These are phyloP conservation scores for Kryptolebias marmoratus DNA, from an alignment of 2,113 vertebrate genomes.

Conservation along the genomic window DNA sequence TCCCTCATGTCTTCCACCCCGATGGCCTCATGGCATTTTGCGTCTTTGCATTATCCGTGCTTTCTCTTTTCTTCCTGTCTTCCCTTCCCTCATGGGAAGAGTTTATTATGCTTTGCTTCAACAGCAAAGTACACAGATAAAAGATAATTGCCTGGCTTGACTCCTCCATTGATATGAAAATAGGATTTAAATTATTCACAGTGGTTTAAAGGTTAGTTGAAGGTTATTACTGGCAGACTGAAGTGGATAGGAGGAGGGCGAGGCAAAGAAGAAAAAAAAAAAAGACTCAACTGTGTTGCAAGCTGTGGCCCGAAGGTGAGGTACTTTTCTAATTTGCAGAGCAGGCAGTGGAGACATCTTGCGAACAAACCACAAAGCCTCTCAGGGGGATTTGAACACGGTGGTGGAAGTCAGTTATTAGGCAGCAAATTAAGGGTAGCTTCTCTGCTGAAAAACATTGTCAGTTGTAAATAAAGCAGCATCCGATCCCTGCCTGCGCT, in stretches of 20 bases:
- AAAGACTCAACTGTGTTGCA: conserved; percentile 70
- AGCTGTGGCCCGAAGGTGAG: conserved; percentile 82
- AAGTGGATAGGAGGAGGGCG: conserved; percentile 68
- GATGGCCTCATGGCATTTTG: conserved; percentile 39
- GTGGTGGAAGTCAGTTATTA: conserved; percentile 92
- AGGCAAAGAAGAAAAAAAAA: conserved; percentile 5
- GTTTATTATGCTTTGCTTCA: conserved; percentile 91
- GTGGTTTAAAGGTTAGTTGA: conserved; percentile 97
- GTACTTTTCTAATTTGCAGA: conserved; percentile 86
- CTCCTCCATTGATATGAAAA: conserved; percentile 97
- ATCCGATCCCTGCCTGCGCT: conserved; percentile 59
- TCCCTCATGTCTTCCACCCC: conserved; percentile 16
- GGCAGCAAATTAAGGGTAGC: conserved; percentile 89
- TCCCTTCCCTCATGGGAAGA: conserved; percentile 81
- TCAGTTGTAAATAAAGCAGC: conserved; percentile 78
- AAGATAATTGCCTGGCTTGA: conserved; percentile 99
- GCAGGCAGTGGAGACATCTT: conserved; percentile 78
- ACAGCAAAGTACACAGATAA: conserved; percentile 96
- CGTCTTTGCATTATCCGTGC: conserved; percentile 51
- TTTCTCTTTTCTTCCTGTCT: conserved; percentile 23
- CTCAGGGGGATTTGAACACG: conserved; percentile 86
- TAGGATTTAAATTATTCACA: conserved; percentile 94
- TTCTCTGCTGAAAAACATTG: conserved; percentile 80
- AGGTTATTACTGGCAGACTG: conserved; percentile 91
- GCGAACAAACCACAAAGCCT: conserved; percentile 84